Percentiles rank a stretch among this genome's conserved stretches.
phyloP scores from a whole-genome alignment of 2,888 invertebrate genomes.

The Lacanobia wlatinum region DNA sequence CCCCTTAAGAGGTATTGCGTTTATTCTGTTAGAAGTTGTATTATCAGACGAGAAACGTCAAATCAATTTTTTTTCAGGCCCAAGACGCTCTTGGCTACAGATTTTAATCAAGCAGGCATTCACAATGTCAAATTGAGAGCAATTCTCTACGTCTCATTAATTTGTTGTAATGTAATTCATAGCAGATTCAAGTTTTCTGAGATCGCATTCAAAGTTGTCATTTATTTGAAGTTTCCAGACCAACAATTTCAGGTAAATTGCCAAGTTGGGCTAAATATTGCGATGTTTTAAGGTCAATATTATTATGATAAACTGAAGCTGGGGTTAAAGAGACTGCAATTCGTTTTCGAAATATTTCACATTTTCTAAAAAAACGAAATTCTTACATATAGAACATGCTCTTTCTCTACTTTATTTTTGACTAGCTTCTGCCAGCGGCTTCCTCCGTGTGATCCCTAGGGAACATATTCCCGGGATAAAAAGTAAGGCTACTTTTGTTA shows the following conservation, averaged over 20 bases:
- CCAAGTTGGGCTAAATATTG: conserved; percentile 14
- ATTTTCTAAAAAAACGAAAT: not conserved
- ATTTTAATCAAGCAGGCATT: not conserved
- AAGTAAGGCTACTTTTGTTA: too few species aligned
- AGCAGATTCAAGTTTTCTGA: conserved; percentile 6
- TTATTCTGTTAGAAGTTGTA: too few species aligned
- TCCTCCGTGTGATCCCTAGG: too few species aligned
- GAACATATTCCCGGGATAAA: too few species aligned
- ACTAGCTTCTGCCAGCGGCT: too few species aligned
- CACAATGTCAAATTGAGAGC: not conserved
- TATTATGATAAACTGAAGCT: not conserved
- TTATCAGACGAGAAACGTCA: too few species aligned
- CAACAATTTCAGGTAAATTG: conserved; percentile 23
- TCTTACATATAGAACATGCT: not conserved
- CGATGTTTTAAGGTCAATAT: conserved; percentile 2
- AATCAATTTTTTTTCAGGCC: too few species aligned
- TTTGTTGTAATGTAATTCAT: conserved; percentile 25
- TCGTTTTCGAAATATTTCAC: not conserved
- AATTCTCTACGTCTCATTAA: conserved; percentile 10
- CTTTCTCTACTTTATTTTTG: too few species aligned
- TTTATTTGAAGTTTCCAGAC: conserved; percentile 27
- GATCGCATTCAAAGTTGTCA: conserved; percentile 24
- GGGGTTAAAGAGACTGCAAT: not conserved
- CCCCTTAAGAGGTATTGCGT: too few species aligned
- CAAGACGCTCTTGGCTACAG: not conserved